These are phyloP conservation scores for Oryzias dopingdopingensis DNA, from an alignment of 2,797 vertebrate genomes.

Conservation along the genomic window DNA sequence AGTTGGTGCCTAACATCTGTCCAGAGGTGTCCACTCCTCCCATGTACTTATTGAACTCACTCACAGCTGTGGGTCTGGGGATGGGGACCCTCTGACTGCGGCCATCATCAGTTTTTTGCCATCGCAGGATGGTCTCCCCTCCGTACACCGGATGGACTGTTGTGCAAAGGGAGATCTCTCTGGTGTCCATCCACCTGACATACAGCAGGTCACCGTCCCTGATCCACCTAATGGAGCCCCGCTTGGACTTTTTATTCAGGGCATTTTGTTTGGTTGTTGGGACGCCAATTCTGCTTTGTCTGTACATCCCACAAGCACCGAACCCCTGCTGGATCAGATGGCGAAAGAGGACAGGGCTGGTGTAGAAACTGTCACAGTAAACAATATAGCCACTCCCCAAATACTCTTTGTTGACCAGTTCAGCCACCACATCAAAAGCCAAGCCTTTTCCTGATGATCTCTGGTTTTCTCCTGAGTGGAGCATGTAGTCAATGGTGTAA, in stretches of 20 bases:
- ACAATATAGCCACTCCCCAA: background rate
- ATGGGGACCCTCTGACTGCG: background rate
- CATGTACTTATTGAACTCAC: background rate
- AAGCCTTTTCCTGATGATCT: background rate
- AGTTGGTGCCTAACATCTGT: slow-evolving; percentile 1
- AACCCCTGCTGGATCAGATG: background rate
- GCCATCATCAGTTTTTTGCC: background rate
- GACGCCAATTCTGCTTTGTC: background rate
- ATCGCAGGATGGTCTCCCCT: background rate
- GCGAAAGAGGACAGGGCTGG: background rate
- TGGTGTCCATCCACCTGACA: background rate
- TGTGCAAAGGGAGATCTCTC: background rate
- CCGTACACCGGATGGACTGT: background rate
- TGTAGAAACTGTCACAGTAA: background rate
- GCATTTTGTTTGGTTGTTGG: background rate
- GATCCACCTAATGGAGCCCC: background rate
- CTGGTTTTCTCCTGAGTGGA: background rate
- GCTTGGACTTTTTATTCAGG: background rate
- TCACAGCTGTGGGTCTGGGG: background rate
- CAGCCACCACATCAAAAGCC: no score
- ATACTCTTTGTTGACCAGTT: no score
- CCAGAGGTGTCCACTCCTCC: slow-evolving; percentile 4
- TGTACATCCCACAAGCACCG: background rate
- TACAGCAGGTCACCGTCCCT: background rate
- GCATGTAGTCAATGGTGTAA: background rate